Conservation (phyloP, 2,113 vertebrate genomes). For the Tachysurus vachellii region DNA sequence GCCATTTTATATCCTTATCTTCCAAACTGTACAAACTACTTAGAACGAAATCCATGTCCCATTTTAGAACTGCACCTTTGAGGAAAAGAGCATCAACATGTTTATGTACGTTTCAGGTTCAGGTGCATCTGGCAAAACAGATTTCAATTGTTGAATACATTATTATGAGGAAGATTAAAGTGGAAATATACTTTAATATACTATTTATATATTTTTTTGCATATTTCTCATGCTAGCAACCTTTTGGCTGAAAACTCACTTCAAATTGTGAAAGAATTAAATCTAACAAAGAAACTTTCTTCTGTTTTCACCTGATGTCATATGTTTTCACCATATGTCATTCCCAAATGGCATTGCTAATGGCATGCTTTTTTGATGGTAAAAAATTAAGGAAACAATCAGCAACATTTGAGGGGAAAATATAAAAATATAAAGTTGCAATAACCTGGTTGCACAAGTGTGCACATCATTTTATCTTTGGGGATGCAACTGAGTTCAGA, state of each 20-base stretch:
- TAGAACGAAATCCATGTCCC: not conserved
- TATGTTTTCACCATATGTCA: conserved; percentile 55
- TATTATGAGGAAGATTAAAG: not conserved
- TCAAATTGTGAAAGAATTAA: conserved; percentile 17
- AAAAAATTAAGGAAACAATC: no score
- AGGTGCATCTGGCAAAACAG: not conserved
- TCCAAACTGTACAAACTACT: not conserved
- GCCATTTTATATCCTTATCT: not conserved
- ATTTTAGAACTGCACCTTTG: not conserved
- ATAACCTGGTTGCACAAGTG: no score
- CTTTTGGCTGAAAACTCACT: not conserved
- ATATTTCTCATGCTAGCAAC: not conserved
- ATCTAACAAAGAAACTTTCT: not conserved
- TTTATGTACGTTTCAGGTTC: not conserved
- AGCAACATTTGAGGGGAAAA: no score
- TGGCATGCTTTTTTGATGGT: no score
- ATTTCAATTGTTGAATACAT: not conserved
- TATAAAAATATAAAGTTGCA: no score
- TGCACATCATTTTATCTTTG: no score
- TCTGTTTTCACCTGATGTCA: conserved; percentile 44
- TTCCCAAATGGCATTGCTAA: conserved; percentile 33
- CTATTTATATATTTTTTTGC: not conserved
- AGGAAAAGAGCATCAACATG: no score
- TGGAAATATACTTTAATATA: not conserved
- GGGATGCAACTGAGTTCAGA: no score